These are phyloP conservation scores for Azemiops feae DNA, from an alignment of 2,113 vertebrate genomes.

Conservation along the genomic window DNA sequence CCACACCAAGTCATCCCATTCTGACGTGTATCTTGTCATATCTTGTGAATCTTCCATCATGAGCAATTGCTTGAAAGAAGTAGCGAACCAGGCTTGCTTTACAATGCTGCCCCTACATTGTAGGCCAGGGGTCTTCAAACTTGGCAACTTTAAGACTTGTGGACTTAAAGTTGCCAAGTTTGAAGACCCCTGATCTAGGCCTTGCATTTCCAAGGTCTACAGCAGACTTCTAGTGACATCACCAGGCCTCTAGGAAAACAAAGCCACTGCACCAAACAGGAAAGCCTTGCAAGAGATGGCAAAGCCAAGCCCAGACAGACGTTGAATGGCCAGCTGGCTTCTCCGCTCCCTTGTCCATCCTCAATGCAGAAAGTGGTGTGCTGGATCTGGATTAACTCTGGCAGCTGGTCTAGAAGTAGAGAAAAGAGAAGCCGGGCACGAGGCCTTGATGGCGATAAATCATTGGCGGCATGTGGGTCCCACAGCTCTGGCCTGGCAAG, in stretches of 20 bases:
- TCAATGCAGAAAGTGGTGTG: neutral
- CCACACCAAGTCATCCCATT: neutral
- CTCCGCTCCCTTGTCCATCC: neutral
- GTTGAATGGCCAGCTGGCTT: neutral
- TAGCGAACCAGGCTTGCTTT: neutral
- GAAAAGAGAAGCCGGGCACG: neutral
- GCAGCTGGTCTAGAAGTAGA: slow-evolving; percentile 27
- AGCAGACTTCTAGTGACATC: too few relatives aligned
- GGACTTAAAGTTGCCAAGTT: too few relatives aligned
- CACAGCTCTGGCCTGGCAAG: neutral
- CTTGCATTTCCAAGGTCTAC: neutral
- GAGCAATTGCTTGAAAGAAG: neutral
- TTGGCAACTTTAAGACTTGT: too few relatives aligned
- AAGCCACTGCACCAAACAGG: accelerated
- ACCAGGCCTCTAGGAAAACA: neutral
- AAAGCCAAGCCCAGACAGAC: accelerated
- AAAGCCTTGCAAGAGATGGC: neutral
- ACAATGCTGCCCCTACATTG: neutral
- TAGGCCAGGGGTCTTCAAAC: too few relatives aligned
- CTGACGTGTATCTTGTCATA: neutral
- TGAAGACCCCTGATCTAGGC: too few relatives aligned
- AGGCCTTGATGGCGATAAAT: slow-evolving; percentile 49
- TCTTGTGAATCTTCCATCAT: neutral
- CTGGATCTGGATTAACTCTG: neutral
- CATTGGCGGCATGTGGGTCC: slow-evolving; percentile 39